Base-by-base conservation (phyloP, 2,888 invertebrate species). In the Tetrapedia diversipes region DNA sequence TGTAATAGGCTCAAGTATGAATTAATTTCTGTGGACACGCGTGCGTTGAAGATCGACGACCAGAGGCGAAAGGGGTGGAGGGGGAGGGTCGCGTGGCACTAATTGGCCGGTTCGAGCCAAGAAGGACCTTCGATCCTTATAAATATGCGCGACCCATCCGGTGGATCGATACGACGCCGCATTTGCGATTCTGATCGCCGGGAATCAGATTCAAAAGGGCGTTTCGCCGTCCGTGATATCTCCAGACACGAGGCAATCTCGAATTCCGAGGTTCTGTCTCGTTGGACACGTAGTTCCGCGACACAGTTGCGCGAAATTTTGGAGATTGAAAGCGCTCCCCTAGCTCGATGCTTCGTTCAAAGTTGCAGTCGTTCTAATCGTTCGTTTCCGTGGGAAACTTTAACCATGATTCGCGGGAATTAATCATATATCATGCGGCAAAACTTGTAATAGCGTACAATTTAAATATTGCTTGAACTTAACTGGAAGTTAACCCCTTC, bases 1-100 rank as follows among this genome's bases (percentile, higher is more conserved):
- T 69, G 63, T 63, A 74, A 69, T 41, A 63, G 56, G 22, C 1
- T 59, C 39, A 49, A 60, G 56, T 69, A 74, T 74, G 73, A 63
- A 74, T 74, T 74, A 63, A 74, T 74, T 63, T 61, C 60, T 19
- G 34, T 11, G 56, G 43, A 63, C 51, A 47, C 29, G 11, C 22
- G 68, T 4, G 51, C 54, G 27, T 32, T 24, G 53, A 11, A 29
- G 59, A n/a, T 14, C 4, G 24, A 4, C n/a, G n/a, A n/a, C n/a
- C n/a, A n/a, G n/a, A n/a, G n/a, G n/a, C n/a, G n/a, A n/a, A 10
- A 39, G 22, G 24, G 29, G 22, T 34, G 53, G 49, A 16, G 11
- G 51, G 24, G 34, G 53, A 19, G 29, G 59, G 37, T 53, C 49
- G 43, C 43, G 43, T 29, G 45, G 32, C 24, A 24, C 22, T 75